Evolutionary conservation across 2,797 vertebrate genomes (phyloP).

Genomic region (Clarias fuscus): DNA sequence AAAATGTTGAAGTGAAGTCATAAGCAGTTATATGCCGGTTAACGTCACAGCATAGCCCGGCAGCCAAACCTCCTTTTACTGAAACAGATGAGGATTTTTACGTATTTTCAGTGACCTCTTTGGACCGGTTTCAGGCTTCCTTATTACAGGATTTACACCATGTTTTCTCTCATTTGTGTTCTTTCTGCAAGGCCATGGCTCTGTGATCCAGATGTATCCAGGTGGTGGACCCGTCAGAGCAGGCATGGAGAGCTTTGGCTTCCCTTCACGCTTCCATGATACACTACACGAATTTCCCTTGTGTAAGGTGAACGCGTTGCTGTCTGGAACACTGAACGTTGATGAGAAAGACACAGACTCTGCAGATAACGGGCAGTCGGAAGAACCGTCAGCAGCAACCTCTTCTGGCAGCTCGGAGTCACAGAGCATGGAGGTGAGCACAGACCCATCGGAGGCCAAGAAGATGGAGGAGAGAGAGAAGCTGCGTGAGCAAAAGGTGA

Average conservation of each 20-base stretch:
- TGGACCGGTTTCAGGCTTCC: background rate
- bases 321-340: constrained; percentile 80
- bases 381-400: background rate
- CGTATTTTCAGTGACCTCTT: background rate
- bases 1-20: no score
- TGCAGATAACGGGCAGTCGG: constrained; percentile 26
- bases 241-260: constrained; percentile 92
- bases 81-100: background rate
- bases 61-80: background rate
- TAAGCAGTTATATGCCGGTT: no score
- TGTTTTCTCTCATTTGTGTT: background rate
- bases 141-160: background rate
- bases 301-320: constrained; percentile 86
- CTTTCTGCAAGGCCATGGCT: constrained; percentile 82
- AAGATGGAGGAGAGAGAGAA: constrained; percentile 72
- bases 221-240: constrained; percentile 86
- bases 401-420: constrained; percentile 52
- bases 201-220: constrained; percentile 94
- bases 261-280: constrained; percentile 84
- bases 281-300: constrained; percentile 91
- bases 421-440: constrained; percentile 63
- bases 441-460: constrained; percentile 57
- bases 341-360: constrained; percentile 61
- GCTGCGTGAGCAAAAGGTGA: constrained; percentile 78
- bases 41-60: no score